Percentiles rank a stretch among this genome's conserved stretches.
phyloP scores from a whole-genome alignment of 1,140 invertebrate genomes.

The Scaptodrosophila lebanonensis region DNA sequence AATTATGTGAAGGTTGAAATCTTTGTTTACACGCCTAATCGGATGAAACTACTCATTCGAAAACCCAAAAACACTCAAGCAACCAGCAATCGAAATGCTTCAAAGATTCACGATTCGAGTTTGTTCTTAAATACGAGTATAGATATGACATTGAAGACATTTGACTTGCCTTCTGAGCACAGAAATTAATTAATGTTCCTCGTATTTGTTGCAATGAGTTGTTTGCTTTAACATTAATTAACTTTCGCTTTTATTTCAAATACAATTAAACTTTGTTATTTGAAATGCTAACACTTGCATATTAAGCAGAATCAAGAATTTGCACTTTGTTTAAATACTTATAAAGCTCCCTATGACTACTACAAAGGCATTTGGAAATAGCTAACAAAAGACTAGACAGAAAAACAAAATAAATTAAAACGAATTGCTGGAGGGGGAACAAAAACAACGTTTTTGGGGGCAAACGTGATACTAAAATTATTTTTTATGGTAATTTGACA shows the following conservation, averaged over 20 bases:
- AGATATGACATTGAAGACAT: conserved; percentile 13
- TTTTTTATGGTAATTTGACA: conserved; percentile 41
- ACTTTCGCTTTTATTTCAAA: conserved; percentile 37
- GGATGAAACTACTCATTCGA: conserved; percentile 17
- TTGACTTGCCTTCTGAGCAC: conserved; percentile 11
- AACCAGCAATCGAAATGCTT: background rate
- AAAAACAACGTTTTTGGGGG: conserved; percentile 35
- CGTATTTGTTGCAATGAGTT: conserved; percentile 23
- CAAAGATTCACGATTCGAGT: no score
- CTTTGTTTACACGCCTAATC: conserved; percentile 14
- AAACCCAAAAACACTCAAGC: conserved; percentile 2
- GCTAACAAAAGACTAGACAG: conserved; percentile 13
- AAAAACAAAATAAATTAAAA: conserved; percentile 6
- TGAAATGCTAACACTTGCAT: no score
- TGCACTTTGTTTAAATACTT: no score
- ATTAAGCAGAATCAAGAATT: no score
- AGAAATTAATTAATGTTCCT: conserved; percentile 1
- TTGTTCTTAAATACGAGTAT: background rate
- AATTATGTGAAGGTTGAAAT: conserved; percentile 45
- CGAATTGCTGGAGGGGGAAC: background rate
- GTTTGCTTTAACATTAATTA: conserved; percentile 57
- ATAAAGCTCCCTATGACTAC: no score
- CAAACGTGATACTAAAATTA: conserved; percentile 65
- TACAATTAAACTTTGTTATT: no score
- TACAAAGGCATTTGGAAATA: conserved; percentile 19